These are phyloP conservation scores for Hippopotamyrus pictus DNA, from an alignment of 2,797 vertebrate genomes.

Conservation along the genomic window DNA sequence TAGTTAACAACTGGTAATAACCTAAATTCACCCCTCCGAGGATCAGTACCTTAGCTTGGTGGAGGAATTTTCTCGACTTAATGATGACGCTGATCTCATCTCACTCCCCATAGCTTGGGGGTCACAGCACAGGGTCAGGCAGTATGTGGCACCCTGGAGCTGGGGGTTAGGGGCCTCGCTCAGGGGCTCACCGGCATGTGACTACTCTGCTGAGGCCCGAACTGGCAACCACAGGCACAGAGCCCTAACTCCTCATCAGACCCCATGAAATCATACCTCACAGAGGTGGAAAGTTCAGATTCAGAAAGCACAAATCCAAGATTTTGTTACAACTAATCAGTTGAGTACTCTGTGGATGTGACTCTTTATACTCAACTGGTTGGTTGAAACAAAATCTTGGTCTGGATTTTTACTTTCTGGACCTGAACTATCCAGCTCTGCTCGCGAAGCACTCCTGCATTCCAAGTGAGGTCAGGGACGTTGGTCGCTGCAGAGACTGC, in stretches of 20 bases:
- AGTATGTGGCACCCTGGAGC: neutral
- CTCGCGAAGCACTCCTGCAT: neutral
- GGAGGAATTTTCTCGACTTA: neutral
- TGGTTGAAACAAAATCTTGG: neutral
- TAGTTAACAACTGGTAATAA: neutral
- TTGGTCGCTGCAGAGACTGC: neutral
- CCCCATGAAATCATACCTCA: neutral
- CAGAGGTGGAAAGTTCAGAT: neutral
- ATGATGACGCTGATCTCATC: neutral
- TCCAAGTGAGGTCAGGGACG: neutral
- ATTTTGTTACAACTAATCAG: neutral
- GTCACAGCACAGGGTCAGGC: neutral
- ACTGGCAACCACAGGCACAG: no score
- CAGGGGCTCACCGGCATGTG: no score
- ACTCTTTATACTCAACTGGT: neutral
- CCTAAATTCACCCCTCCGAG: neutral
- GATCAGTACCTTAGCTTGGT: neutral
- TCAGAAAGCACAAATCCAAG: neutral
- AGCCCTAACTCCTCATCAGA: no score
- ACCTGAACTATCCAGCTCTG: neutral
- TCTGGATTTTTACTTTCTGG: neutral
- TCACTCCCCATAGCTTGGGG: neutral
- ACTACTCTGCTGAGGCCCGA: neutral
- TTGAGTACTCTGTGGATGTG: neutral
- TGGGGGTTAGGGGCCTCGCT: neutral